A percentile compares a stretch with the other conserved stretches of the same genome.
These are phyloP conservation scores for Bovichtus diacanthus DNA, from an alignment of 2,797 vertebrate species.

Conservation along the genomic window DNA sequence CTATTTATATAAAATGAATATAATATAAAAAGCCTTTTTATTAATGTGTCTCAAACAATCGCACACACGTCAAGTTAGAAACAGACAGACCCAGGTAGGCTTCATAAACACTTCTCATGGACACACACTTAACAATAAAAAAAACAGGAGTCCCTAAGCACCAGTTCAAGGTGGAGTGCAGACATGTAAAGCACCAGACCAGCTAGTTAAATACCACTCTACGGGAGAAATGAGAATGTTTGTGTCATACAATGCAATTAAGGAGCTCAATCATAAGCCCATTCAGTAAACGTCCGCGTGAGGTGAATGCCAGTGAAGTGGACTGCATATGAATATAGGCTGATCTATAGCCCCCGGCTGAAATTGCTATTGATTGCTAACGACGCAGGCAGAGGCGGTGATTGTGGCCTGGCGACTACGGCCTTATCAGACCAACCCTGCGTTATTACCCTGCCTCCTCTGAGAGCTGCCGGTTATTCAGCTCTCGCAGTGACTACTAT, in stretches of 20 bases:
- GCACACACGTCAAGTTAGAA: background rate
- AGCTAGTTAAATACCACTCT: conserved; percentile 9
- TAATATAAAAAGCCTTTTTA: too few relatives aligned
- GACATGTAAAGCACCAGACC: background rate
- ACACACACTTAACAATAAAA: background rate
- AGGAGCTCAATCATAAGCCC: conserved; percentile 8
- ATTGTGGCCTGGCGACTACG: conserved; percentile 1
- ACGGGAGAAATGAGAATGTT: background rate
- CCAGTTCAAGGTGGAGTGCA: background rate
- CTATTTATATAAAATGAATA: too few relatives aligned
- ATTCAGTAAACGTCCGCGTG: conserved; percentile 3
- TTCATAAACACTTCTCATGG: conserved; percentile 1
- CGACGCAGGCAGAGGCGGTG: conserved; percentile 13
- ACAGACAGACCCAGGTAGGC: background rate
- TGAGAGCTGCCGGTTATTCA: conserved; percentile 26
- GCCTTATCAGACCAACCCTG: conserved; percentile 15
- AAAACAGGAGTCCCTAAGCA: background rate
- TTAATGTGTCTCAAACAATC: background rate
- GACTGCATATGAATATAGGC: conserved; percentile 34
- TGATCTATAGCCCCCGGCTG: conserved; percentile 5
- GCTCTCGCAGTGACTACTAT: background rate
- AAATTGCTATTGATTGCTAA: conserved; percentile 65
- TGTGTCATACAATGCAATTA: conserved; percentile 34
- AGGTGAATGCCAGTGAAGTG: conserved; percentile 34
- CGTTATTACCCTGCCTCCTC: conserved; percentile 41